phyloP scores from a whole-genome alignment of 2,888 invertebrate genomes.

The Tiliacea citrago region DNA sequence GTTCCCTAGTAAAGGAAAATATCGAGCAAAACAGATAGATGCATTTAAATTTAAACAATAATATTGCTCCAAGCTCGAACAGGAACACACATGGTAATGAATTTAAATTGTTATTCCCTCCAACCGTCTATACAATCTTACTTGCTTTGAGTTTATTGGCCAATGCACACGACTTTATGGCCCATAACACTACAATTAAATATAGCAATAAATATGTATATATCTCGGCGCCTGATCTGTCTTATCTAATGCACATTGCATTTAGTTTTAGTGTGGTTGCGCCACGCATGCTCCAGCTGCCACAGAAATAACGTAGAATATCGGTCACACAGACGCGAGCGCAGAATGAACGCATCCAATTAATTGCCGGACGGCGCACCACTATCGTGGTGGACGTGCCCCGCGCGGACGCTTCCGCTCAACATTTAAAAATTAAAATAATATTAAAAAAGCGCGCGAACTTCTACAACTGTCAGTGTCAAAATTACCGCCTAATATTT shows the following conservation, averaged over 20 bases:
- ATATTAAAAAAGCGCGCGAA: conserved; percentile 80
- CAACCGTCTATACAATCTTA: conserved; percentile 29
- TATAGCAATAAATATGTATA: conserved; percentile 64
- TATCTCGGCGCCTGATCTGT: conserved; percentile 74
- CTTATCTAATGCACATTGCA: conserved; percentile 88
- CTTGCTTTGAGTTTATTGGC: conserved; percentile 43
- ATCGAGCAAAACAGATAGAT: conserved; percentile 37
- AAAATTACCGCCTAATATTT: conserved; percentile 39
- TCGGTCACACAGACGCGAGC: conserved; percentile 87
- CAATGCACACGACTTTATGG: conserved; percentile 35
- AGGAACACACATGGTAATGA: conserved; percentile 46
- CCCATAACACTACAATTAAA: conserved; percentile 61
- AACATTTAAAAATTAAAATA: conserved; percentile 69
- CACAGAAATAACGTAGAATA: conserved; percentile 90
- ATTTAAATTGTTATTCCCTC: conserved; percentile 43
- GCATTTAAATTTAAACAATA: conserved; percentile 46
- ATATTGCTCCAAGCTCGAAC: conserved; percentile 35
- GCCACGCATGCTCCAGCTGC: conserved; percentile 81
- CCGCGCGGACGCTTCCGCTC: conserved; percentile 87
- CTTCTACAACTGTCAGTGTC: conserved; percentile 60
- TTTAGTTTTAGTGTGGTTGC: conserved; percentile 88
- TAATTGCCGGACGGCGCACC: conserved; percentile 84
- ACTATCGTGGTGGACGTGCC: conserved; percentile 84
- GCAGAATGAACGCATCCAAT: conserved; percentile 84
- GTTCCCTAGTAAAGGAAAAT: conserved; percentile 56